phyloP scores from a whole-genome alignment of 2,888 invertebrate species.

The Drosophila paramelanica region DNA sequence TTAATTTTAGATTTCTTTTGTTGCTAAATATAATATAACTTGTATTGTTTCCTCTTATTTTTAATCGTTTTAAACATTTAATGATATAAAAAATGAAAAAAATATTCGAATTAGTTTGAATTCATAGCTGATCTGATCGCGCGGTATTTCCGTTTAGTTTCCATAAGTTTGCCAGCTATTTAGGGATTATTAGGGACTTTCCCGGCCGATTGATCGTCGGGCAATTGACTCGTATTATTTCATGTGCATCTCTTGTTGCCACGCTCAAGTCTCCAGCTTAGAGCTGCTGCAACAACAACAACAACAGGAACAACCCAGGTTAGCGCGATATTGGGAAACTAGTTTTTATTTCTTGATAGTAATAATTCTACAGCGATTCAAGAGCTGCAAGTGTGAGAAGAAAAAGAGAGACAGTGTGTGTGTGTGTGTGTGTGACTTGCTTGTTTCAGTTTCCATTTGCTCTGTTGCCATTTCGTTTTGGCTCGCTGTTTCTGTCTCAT shows the following conservation, averaged over 20 bases:
- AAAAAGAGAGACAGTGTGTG: not conserved
- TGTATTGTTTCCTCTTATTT: too few species aligned
- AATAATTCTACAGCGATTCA: slow-evolving; percentile 66
- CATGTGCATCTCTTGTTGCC: slow-evolving; percentile 50
- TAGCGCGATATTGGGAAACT: slow-evolving; percentile 60
- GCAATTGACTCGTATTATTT: slow-evolving; percentile 50
- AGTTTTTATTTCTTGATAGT: slow-evolving; percentile 63
- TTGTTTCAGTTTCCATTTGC: slow-evolving; percentile 41
- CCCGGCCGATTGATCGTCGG: slow-evolving; percentile 32
- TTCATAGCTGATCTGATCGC: not conserved
- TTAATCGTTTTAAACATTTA: too few species aligned
- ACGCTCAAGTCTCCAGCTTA: slow-evolving; percentile 5
- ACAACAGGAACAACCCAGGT: slow-evolving; percentile 27
- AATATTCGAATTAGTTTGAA: not conserved
- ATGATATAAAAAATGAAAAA: too few species aligned
- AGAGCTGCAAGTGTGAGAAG: not conserved
- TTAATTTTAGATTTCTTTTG: too few species aligned
- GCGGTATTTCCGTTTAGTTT: slow-evolving; percentile 2
- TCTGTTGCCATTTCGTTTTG: slow-evolving; percentile 54
- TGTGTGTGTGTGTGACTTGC: slow-evolving; percentile 19
- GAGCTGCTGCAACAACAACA: slow-evolving; percentile 15
- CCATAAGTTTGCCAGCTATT: not conserved
- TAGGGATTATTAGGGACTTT: slow-evolving; percentile 31
- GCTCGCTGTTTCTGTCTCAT: slow-evolving; percentile 27
- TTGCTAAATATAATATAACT: too few species aligned